Conservation (phyloP, 2,797 vertebrate species). For the Austrolebias charrua region DNA sequence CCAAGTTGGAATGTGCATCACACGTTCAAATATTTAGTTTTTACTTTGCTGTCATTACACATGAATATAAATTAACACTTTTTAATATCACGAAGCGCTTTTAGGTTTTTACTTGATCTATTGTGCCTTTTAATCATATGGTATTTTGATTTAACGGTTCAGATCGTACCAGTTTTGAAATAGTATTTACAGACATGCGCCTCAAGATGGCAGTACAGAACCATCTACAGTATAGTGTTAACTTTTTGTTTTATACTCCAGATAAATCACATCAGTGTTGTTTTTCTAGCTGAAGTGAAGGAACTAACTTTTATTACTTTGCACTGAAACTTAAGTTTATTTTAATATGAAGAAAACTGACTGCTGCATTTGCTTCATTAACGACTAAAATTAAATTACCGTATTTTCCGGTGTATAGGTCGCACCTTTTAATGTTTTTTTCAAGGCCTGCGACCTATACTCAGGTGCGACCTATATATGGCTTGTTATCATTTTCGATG, state of each 20-base stretch:
- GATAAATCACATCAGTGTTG: conserved; percentile 11
- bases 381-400: not conserved
- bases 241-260: not conserved
- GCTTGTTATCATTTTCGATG: no score
- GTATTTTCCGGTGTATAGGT: no score
- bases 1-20: conserved; percentile 25
- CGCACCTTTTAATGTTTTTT: no score
- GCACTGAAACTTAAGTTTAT: conserved; percentile 39
- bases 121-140: conserved; percentile 6
- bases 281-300: conserved; percentile 21
- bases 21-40: conserved; percentile 27
- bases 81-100: not conserved
- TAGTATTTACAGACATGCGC: conserved; percentile 13
- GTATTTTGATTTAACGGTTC: conserved; percentile 4
- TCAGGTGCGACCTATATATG: no score
- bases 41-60: conserved; percentile 15
- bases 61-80: not conserved
- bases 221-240: not conserved
- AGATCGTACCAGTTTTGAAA: conserved; percentile 1
- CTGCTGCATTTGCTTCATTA: conserved; percentile 23
- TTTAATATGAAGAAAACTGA: conserved; percentile 14
- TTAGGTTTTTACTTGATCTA: conserved; percentile 8
- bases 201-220: conserved; percentile 55
- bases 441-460: no score
- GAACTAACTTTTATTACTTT: conserved; percentile 27